Evolutionary conservation across 2,797 vertebrate genomes (phyloP).

Genomic region (Ceryle rudis): DNA sequence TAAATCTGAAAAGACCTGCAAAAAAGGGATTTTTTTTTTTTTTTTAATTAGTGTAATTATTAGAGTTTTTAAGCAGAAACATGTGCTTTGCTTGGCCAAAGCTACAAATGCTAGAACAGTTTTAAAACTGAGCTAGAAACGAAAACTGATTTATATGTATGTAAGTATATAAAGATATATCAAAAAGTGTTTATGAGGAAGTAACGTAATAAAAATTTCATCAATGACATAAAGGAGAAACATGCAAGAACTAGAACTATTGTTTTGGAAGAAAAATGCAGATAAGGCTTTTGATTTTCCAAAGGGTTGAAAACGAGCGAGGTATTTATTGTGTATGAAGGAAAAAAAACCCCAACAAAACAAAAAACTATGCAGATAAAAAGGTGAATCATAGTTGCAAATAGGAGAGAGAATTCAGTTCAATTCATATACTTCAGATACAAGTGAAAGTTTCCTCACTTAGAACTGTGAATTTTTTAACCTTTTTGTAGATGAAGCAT

Average conservation of each 20-base stretch:
- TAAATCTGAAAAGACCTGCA: not conserved
- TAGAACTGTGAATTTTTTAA: not conserved
- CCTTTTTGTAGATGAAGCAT: not conserved
- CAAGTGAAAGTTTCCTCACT: not conserved
- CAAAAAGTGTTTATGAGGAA: not conserved
- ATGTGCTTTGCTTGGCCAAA: not conserved
- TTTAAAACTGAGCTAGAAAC: not conserved
- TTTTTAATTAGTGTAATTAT: not conserved
- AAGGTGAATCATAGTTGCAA: not conserved
- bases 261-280: not conserved
- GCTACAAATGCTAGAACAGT: not conserved
- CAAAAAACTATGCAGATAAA: not conserved
- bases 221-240: not conserved
- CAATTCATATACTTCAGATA: not conserved
- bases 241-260: not conserved
- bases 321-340: not conserved
- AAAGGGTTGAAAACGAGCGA: not conserved
- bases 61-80: not conserved
- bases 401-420: not conserved
- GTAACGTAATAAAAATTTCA: not conserved
- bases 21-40: not conserved
- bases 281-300: not conserved
- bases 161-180: not conserved
- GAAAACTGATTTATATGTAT: not conserved
- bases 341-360: not conserved